A percentile compares a stretch with the other conserved stretches of the same genome.
Evolutionary conservation across 2,113 vertebrate species (phyloP).

Genomic region (Pedetes capensis): DNA sequence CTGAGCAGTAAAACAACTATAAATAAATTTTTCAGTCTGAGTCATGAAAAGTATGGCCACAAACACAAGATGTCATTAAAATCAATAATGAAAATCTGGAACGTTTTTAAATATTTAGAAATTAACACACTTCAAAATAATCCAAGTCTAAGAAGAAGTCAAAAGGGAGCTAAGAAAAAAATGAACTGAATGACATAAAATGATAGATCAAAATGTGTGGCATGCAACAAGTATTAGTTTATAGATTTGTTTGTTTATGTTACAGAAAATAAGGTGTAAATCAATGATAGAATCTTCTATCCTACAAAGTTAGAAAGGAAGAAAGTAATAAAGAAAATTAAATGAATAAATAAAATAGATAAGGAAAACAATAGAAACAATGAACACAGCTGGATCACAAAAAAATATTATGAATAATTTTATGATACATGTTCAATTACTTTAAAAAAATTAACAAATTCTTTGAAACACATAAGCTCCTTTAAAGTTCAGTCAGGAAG

Average conservation of each 20-base stretch:
- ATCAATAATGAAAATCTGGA: background rate
- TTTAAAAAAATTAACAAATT: background rate
- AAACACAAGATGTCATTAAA: background rate
- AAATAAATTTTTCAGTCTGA: background rate
- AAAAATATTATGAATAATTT: background rate
- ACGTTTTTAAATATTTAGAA: background rate
- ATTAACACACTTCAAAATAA: background rate
- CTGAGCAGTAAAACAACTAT: background rate
- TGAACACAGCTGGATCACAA: background rate
- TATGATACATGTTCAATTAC: background rate
- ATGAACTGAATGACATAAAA: background rate
- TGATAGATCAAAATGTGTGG: background rate
- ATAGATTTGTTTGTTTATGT: background rate
- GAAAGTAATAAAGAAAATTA: background rate
- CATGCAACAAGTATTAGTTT: background rate
- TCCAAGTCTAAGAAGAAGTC: background rate
- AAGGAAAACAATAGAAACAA: background rate
- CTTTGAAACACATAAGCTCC: background rate
- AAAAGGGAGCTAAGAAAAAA: background rate
- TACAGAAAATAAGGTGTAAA: background rate
- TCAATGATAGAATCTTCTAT: background rate
- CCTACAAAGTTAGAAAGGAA: background rate
- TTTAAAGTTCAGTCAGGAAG: background rate
- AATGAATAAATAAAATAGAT: background rate
- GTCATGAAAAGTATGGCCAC: background rate